Evolutionary conservation across 2,888 invertebrate genomes (phyloP).

Genomic region (Antheraea yamamai): DNA sequence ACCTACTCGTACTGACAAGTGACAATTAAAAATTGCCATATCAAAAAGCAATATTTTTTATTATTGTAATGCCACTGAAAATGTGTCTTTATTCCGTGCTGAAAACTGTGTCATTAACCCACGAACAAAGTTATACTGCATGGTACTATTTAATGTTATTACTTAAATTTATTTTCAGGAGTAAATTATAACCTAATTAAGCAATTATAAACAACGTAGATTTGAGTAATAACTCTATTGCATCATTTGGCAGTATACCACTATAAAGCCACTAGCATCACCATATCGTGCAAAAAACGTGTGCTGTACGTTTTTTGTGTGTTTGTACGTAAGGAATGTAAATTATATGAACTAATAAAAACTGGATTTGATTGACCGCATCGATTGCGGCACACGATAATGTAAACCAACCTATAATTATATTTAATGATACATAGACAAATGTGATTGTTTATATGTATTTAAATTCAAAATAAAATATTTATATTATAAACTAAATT

Average conservation of each 20-base stretch:
- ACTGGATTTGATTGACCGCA: slow-evolving; percentile 28
- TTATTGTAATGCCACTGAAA: no score
- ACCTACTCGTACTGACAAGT: no score
- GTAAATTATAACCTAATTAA: background rate
- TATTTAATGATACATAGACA: background rate
- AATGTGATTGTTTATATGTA: background rate
- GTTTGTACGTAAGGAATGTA: slow-evolving; percentile 18
- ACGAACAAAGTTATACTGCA: background rate
- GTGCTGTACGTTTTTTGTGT: slow-evolving; percentile 11
- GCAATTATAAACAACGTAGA: background rate
- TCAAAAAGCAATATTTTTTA: no score
- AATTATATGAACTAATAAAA: slow-evolving; percentile 19
- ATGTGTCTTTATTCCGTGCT: background rate
- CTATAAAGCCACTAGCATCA: background rate
- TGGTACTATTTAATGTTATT: background rate
- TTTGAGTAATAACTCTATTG: background rate
- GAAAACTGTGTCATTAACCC: background rate
- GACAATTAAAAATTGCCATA: no score
- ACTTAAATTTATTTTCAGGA: background rate
- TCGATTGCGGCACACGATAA: slow-evolving; percentile 24
- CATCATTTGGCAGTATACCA: background rate
- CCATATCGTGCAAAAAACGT: background rate
- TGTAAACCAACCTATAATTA: slow-evolving; percentile 34
- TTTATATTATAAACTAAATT: background rate
- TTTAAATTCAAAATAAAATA: background rate